Conservation (phyloP, 1,140 invertebrate genomes). For the Tetragnatha versicolor region DNA sequence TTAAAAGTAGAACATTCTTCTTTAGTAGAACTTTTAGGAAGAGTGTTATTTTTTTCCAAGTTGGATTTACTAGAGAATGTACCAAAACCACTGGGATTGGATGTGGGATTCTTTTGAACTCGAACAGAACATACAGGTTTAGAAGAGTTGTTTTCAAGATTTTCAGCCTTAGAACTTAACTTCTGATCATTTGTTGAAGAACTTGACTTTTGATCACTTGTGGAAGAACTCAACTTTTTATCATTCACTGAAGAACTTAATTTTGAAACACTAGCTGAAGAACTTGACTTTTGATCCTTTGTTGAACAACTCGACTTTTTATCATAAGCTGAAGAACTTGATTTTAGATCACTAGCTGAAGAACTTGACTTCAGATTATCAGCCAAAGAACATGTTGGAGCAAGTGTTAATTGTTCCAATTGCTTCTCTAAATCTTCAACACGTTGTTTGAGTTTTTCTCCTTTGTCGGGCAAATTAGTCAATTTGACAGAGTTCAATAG, state of each 20-base stretch:
- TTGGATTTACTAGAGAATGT: not conserved
- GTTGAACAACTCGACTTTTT: not conserved
- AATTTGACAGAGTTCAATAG: not conserved
- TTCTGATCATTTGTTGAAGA: not conserved
- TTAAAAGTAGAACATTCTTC: not conserved
- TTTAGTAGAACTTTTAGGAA: not conserved
- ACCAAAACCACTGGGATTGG: not conserved
- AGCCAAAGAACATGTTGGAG: not conserved
- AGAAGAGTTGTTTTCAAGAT: not conserved
- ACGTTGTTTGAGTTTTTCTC: not conserved
- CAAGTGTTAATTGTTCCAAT: not conserved
- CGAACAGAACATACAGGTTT: not conserved
- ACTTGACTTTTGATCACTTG: not conserved
- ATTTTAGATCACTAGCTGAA: not conserved
- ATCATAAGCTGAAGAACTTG: not conserved
- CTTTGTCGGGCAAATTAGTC: constrained; percentile 15
- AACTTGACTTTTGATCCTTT: not conserved
- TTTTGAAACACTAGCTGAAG: not conserved
- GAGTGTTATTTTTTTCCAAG: not conserved
- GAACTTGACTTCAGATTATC: not conserved
- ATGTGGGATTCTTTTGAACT: not conserved
- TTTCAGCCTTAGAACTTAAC: not conserved
- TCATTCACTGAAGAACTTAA: too few species aligned
- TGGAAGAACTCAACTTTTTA: too few species aligned
- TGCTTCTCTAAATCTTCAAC: constrained; percentile 1